A percentile compares a stretch with the other conserved stretches of the same genome.
Evolutionary conservation across 1,140 invertebrate species (phyloP).

Genomic region (Philopotamus ludificatus): DNA sequence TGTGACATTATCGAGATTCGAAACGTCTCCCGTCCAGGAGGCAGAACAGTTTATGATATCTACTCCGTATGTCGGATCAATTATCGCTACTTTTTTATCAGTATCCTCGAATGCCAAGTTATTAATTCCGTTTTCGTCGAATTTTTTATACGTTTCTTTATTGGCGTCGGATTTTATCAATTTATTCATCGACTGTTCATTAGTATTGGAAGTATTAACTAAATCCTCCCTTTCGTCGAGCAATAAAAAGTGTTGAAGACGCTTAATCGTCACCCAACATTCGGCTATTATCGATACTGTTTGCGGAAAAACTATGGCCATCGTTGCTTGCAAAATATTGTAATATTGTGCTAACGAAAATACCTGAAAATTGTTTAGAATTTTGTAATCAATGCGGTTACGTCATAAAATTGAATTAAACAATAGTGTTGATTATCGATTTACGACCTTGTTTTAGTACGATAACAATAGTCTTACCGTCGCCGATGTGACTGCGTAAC

Average conservation of each 20-base stretch:
- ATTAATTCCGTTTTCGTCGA: conserved; percentile 22
- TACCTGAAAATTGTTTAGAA: conserved; percentile 49
- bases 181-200: no score
- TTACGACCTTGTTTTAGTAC: neutral
- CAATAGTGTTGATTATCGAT: neutral
- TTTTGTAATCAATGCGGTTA: no score
- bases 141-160: no score
- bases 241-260: conserved; percentile 65
- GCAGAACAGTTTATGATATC: conserved; percentile 54
- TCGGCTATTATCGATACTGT: conserved; percentile 69
- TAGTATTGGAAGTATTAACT: no score
- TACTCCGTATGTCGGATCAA: conserved; percentile 37
- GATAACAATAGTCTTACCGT: conserved; percentile 50
- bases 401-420: no score
- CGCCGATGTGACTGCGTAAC: conserved; percentile 67
- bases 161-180: neutral
- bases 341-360: conserved; percentile 57
- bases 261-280: conserved; percentile 66
- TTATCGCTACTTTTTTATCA: conserved; percentile 1
- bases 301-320: conserved; percentile 73
- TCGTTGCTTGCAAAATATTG: conserved; percentile 55
- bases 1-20: conserved; percentile 59
- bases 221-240: conserved; percentile 59
- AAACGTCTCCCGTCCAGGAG: conserved; percentile 58
- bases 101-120: conserved; percentile 12